Evolutionary conservation across 2,888 invertebrate species (phyloP).

Genomic region (Morinoia aosen): DNA sequence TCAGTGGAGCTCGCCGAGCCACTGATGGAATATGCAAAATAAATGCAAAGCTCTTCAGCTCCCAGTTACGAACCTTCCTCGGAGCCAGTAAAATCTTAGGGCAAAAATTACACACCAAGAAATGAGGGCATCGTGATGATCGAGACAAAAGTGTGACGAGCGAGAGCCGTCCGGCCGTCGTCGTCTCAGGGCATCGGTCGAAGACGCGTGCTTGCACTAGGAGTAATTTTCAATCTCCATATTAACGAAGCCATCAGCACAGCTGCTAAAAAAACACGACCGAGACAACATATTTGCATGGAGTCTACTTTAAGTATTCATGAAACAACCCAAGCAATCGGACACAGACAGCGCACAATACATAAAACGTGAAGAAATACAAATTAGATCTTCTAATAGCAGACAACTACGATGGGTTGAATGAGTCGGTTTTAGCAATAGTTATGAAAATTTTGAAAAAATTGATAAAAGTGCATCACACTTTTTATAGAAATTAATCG

Average conservation of each 20-base stretch:
- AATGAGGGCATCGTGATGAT: background rate
- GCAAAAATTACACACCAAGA: slow-evolving; percentile 10
- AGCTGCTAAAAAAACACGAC: background rate
- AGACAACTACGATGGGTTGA: background rate
- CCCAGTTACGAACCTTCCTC: slow-evolving; percentile 12
- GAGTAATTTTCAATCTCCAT: slow-evolving; percentile 17
- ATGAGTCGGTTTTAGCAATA: background rate
- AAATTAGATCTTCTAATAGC: background rate
- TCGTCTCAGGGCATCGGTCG: background rate
- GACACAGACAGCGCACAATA: background rate
- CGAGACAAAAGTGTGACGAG: background rate
- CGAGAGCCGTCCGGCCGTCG: background rate
- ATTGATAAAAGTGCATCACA: background rate
- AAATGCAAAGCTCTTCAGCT: slow-evolving; percentile 40
- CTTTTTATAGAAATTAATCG: background rate
- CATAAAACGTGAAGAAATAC: background rate
- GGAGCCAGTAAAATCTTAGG: background rate
- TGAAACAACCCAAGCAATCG: background rate
- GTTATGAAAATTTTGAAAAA: background rate
- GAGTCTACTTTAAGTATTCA: background rate
- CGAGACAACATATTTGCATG: slow-evolving; percentile 4
- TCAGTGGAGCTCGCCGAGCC: slow-evolving; percentile 19
- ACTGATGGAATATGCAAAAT: slow-evolving; percentile 43
- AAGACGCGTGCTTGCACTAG: background rate
- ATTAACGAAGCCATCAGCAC: slow-evolving; percentile 12